A percentile compares a stretch with the other conserved stretches of the same genome.
Evolutionary conservation across 2,888 invertebrate species (phyloP).

Genomic region (Cerceris ruficornis): DNA sequence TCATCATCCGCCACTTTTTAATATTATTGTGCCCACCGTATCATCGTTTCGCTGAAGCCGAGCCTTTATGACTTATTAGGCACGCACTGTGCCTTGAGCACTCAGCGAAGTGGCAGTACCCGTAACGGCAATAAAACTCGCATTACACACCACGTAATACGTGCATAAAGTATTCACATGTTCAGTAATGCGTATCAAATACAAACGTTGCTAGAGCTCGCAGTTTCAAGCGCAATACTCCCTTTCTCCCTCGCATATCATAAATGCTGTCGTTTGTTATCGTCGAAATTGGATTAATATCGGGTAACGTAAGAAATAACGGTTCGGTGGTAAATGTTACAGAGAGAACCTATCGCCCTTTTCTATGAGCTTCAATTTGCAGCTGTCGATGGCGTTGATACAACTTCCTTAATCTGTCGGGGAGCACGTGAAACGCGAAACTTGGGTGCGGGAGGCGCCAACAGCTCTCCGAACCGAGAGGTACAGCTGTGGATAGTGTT

Average conservation of each 20-base stretch:
- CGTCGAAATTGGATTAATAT: not conserved
- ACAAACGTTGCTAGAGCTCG: not conserved
- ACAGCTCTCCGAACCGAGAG: conserved; percentile 56
- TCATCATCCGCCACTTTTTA: conserved; percentile 49
- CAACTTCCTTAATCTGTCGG: conserved; percentile 52
- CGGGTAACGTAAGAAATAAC: not conserved
- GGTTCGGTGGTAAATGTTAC: not conserved
- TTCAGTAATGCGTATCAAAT: conserved; percentile 59
- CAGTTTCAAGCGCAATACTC: not conserved
- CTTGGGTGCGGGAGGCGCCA: conserved; percentile 71
- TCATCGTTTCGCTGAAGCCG: conserved; percentile 9
- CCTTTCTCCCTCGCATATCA: too few species aligned
- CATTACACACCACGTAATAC: conserved; percentile 81
- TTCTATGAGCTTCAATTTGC: conserved; percentile 44
- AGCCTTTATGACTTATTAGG: conserved; percentile 24
- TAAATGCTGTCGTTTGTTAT: not conserved
- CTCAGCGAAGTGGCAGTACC: conserved; percentile 75
- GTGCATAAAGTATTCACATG: conserved; percentile 60
- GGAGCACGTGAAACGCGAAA: conserved; percentile 42
- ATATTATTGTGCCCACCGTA: conserved; percentile 1
- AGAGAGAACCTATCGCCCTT: conserved; percentile 1
- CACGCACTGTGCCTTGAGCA: conserved; percentile 30
- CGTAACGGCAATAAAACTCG: conserved; percentile 82
- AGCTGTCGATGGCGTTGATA: conserved; percentile 27
- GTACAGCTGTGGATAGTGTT: conserved; percentile 70